Evolutionary conservation across 2,113 vertebrate genomes (phyloP), one percentile per base, ranked within the genome.

Genomic region (Vulpes ferrilata): DNA sequence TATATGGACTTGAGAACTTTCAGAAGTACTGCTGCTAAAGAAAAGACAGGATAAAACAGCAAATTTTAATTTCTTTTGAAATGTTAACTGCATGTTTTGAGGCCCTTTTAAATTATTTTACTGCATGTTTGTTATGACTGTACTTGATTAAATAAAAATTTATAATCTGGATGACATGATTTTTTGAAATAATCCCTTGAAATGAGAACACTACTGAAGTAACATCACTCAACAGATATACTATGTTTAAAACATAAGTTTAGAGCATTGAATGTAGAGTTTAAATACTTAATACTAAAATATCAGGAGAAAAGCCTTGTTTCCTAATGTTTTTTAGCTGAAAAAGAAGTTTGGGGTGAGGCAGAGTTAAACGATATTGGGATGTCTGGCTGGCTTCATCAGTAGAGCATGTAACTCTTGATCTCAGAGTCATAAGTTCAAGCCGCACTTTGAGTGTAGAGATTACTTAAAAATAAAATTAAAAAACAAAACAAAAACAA

Each of bases 21-120:
- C 59, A 59, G 95, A 97, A 93, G 90, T 76, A 62, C 35, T 97
- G 60, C 27, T 98, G 59, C 65, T 96, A 64, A 88, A 96, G 76
- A 81, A 96, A 93, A 83, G 20, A 64, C 1, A 78, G 60, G 3
- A 15, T 80, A 83, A 86, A 90, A 83, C 1, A 92, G 62, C 35
- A 87, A 93, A 83, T 78, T 78, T 86, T 51, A 91, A 79, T 93
- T 90, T 78, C 38, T 96, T 93, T 96, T 81, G 57, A 65, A 95
- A 86, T 95, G 69, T 59, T 92, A 87, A 90, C 80, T 95, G 25
- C 32, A 64, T 91, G 64, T 92, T 92, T 81, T 64, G n/a, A 25
- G 43, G 15, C 30, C 22, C 53, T 97, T 97, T 93, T 80, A 96
- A 95, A 86, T 95, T 86, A 57, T 90, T 96, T 93, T 83, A 65